phyloP scores from a whole-genome alignment of 1,140 invertebrate genomes.

The Heliothis subflexa region DNA sequence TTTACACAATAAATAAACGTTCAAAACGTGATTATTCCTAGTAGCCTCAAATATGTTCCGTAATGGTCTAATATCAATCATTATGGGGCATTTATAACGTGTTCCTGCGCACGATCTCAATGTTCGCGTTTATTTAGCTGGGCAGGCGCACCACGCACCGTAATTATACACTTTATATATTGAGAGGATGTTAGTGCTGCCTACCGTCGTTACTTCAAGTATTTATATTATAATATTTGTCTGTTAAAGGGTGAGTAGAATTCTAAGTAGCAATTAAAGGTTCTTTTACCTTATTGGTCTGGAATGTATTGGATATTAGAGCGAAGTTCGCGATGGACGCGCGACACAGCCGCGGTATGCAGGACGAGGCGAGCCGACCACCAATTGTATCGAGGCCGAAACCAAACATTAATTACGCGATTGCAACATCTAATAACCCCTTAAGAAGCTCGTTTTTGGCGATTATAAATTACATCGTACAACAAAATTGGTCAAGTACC shows the following conservation, averaged over 20 bases:
- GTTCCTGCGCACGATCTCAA: slow-evolving; percentile 26
- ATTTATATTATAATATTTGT: neutral
- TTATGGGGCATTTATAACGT: slow-evolving; percentile 15
- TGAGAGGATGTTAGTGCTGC: neutral
- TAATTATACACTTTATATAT: slow-evolving; percentile 12
- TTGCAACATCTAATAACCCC: slow-evolving; percentile 38
- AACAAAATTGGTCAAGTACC: slow-evolving; percentile 31
- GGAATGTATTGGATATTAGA: neutral
- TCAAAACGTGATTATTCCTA: slow-evolving; percentile 12
- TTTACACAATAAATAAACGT: neutral
- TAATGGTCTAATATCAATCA: slow-evolving; percentile 30
- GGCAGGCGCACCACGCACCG: neutral
- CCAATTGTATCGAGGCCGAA: slow-evolving; percentile 10
- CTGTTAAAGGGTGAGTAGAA: neutral
- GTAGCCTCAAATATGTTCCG: slow-evolving; percentile 13
- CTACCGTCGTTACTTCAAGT: neutral
- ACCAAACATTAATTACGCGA: slow-evolving; percentile 24
- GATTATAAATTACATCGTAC: slow-evolving; percentile 34
- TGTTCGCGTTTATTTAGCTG: slow-evolving; percentile 18
- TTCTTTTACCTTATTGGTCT: neutral
- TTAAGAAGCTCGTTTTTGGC: slow-evolving; percentile 36
- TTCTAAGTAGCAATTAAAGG: slow-evolving; percentile 2
- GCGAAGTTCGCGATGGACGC: neutral
- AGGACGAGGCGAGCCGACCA: neutral
- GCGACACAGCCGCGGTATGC: neutral